These are phyloP conservation scores for Apteryx mantelli DNA, from an alignment of 2,113 vertebrate genomes.

Conservation along the genomic window DNA sequence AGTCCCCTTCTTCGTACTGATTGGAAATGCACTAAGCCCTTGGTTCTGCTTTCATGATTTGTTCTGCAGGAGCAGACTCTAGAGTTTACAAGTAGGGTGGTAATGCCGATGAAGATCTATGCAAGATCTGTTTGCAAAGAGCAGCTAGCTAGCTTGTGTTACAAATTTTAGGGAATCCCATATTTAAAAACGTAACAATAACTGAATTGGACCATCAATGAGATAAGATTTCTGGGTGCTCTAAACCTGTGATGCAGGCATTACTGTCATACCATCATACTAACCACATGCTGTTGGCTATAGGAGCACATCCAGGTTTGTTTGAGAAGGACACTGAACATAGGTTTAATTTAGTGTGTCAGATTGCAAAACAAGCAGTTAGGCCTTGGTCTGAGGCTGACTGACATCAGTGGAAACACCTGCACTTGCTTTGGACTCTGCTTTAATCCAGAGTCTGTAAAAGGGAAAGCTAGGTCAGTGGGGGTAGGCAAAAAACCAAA, in stretches of 20 bases:
- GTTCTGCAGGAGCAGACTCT: background rate
- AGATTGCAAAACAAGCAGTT: background rate
- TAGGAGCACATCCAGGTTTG: background rate
- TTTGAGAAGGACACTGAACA: background rate
- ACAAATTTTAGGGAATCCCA: background rate
- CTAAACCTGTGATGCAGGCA: background rate
- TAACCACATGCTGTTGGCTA: background rate
- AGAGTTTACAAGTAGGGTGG: background rate
- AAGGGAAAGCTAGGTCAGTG: background rate
- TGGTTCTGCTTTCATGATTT: background rate
- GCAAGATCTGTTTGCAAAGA: background rate
- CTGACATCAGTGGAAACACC: no score
- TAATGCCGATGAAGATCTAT: background rate
- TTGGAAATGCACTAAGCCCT: background rate
- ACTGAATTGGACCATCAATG: background rate
- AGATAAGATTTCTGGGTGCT: background rate
- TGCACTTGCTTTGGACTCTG: background rate
- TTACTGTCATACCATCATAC: background rate
- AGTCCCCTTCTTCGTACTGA: background rate
- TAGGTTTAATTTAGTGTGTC: fast-evolving
- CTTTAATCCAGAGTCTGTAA: background rate
- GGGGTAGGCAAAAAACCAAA: fast-evolving
- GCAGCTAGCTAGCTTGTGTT: background rate
- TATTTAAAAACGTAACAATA: background rate
- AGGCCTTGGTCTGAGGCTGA: background rate